Conservation (phyloP, 1,140 invertebrate genomes). For the Dinothrombium tinctorium region DNA sequence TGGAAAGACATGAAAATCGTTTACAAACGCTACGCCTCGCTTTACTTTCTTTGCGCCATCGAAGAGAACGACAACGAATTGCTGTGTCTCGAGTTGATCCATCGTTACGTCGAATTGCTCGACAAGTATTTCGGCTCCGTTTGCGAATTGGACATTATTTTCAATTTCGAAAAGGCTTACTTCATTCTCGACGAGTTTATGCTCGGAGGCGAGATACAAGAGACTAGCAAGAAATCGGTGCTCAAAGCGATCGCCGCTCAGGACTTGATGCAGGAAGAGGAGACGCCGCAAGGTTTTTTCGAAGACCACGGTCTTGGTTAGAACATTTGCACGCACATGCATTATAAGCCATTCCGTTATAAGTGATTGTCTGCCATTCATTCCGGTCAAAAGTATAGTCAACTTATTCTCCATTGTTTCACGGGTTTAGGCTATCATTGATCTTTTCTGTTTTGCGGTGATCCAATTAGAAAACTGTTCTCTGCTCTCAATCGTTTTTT, state of each 20-base stretch:
- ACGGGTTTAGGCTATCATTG: no score
- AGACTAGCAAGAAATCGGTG: conserved; percentile 97
- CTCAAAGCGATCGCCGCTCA: conserved; percentile 92
- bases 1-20: conserved; percentile 35
- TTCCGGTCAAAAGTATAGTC: no score
- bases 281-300: conserved; percentile 94
- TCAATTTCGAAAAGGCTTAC: conserved; percentile 99
- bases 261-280: conserved; percentile 98
- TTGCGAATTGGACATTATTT: conserved; percentile 98
- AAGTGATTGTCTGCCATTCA: no score
- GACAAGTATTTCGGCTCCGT: conserved; percentile 99
- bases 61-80: conserved; percentile 93
- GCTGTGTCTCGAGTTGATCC: conserved; percentile 82
- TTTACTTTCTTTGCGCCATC: conserved; percentile 97
- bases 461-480: no score
- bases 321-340: no score
- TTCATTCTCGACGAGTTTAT: conserved; percentile 93
- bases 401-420: no score
- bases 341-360: no score
- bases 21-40: conserved; percentile 95
- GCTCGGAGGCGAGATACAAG: conserved; percentile 89
- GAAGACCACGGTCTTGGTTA: conserved; percentile 94
- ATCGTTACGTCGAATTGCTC: conserved; percentile 87
- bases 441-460: no score
- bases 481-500: no score